phyloP scores from a whole-genome alignment of 2,113 vertebrate species.

The Brachirus orientalis region DNA sequence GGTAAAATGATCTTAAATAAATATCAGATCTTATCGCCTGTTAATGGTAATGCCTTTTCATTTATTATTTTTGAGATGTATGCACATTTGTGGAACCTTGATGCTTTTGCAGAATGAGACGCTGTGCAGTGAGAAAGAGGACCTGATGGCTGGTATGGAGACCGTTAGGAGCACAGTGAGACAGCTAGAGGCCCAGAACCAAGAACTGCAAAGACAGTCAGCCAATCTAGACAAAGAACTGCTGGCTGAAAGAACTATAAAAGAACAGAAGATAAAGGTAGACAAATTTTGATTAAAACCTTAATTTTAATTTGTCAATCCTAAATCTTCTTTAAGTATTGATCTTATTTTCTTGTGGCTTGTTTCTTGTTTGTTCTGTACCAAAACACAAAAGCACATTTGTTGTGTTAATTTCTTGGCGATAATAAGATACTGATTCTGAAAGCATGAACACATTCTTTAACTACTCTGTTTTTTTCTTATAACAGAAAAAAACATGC shows the following conservation, averaged over 20 bases:
- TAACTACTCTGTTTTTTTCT: neutral
- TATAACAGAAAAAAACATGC: neutral
- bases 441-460: too few relatives aligned
- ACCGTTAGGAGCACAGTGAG: slow-evolving; percentile 84
- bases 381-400: too few relatives aligned
- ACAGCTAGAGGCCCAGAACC: slow-evolving; percentile 87
- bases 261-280: slow-evolving; percentile 95
- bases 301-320: too few relatives aligned
- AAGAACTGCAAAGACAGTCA: slow-evolving; percentile 87
- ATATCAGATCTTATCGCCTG: neutral
- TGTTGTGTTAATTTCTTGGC: too few relatives aligned
- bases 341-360: too few relatives aligned
- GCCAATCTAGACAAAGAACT: slow-evolving; percentile 86
- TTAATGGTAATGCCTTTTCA: neutral
- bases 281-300: neutral
- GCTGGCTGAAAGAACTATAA: slow-evolving; percentile 87
- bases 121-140: slow-evolving; percentile 87
- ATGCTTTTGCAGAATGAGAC: slow-evolving; percentile 83
- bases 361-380: too few relatives aligned
- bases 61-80: neutral
- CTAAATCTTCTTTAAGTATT: too few relatives aligned
- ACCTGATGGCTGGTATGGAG: slow-evolving; percentile 84
- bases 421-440: too few relatives aligned
- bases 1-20: too few relatives aligned
- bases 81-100: neutral